Evolutionary conservation across 2,113 vertebrate genomes (phyloP).

Genomic region (Vireo altiloquus): DNA sequence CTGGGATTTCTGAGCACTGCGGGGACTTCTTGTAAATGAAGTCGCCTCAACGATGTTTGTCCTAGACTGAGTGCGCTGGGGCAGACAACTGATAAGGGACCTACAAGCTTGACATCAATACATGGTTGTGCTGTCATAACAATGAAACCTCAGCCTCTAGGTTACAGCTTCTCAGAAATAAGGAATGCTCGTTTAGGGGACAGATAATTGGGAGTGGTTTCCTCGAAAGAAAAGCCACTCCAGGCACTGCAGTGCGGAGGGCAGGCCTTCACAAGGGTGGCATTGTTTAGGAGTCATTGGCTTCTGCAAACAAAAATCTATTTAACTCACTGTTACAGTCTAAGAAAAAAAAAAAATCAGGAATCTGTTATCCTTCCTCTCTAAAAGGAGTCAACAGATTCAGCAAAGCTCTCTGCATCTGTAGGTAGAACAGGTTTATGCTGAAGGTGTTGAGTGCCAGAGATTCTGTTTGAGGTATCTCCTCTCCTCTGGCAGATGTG

Average conservation of each 20-base stretch:
- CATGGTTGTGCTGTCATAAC: neutral
- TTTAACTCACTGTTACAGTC: neutral
- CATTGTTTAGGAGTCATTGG: neutral
- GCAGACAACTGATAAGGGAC: slow-evolving; percentile 33
- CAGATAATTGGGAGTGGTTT: neutral
- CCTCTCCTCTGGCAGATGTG: neutral
- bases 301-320: neutral
- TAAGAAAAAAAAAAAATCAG: neutral
- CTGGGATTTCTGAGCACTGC: slow-evolving; percentile 30
- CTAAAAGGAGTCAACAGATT: neutral
- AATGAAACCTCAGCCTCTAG: neutral
- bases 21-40: slow-evolving; percentile 14
- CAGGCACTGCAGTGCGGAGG: neutral
- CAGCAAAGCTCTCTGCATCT: neutral
- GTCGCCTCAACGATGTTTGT: neutral
- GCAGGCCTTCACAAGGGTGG: neutral
- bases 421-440: neutral
- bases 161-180: neutral
- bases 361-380: neutral
- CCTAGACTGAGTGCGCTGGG: neutral
- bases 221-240: neutral
- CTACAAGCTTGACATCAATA: slow-evolving; percentile 47
- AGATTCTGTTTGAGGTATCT: neutral
- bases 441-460: neutral
- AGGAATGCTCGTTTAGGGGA: neutral